These are phyloP conservation scores for Bettongia penicillata DNA, from an alignment of 2,113 vertebrate species.

Conservation along the genomic window DNA sequence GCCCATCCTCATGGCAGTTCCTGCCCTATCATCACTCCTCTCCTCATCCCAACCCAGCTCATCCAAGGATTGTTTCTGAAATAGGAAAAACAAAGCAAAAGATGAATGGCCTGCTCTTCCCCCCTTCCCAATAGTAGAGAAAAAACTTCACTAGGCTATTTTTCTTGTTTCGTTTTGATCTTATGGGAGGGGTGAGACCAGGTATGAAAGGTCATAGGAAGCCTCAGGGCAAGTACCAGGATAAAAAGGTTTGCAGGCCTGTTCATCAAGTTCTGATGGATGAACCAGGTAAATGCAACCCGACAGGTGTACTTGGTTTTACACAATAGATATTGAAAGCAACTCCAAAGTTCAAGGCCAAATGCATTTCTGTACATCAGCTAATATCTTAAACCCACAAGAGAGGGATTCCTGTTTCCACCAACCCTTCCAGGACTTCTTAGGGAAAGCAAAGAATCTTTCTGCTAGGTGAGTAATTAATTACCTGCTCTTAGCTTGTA, in stretches of 20 bases:
- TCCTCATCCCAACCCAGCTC: not conserved
- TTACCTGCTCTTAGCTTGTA: not conserved
- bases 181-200: slow-evolving; percentile 42
- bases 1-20: not conserved
- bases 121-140: slow-evolving; percentile 5
- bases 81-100: slow-evolving; percentile 23
- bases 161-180: slow-evolving; percentile 52
- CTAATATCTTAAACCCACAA: slow-evolving; percentile 22
- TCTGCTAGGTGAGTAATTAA: slow-evolving; percentile 26
- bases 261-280: slow-evolving; percentile 31
- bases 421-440: slow-evolving; percentile 32
- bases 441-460: slow-evolving; percentile 33
- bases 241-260: slow-evolving; percentile 43
- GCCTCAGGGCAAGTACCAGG: slow-evolving; percentile 21
- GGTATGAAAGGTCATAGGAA: slow-evolving; percentile 36
- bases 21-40: slow-evolving; percentile 15
- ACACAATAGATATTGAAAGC: not conserved
- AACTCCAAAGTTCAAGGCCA: not conserved
- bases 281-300: slow-evolving; percentile 30
- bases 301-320: slow-evolving; percentile 48
- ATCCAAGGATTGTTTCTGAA: slow-evolving; percentile 28
- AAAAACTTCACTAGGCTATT: not conserved
- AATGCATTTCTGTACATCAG: slow-evolving; percentile 41
- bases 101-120: slow-evolving; percentile 24
- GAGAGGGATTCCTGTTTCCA: slow-evolving; percentile 37